Base-by-base conservation (phyloP, 2,888 invertebrate genomes). In the Nephrotoma appendiculata region DNA sequence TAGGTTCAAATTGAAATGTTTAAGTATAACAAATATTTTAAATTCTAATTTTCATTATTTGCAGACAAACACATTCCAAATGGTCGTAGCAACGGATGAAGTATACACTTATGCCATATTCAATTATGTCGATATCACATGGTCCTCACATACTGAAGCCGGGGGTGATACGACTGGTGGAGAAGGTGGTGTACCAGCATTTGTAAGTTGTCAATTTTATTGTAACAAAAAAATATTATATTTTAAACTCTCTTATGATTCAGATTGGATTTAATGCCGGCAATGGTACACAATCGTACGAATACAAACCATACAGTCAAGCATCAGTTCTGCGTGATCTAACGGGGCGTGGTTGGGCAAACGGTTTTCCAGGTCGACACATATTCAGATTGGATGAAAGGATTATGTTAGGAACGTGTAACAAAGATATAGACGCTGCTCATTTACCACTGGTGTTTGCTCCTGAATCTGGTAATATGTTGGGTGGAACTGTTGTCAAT, bases 201-300 rank as follows among this genome's bases (percentile, higher is more conserved):
- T 93, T 90, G 96, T 98, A 93, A 94, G 95, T 93, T 42, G 31
- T 9, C 7, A 71, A 31, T 31, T 9, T 71, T 9, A 71, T 31
- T 31, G 31, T 31, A 31, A 31, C 31, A 31, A 31, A 31, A 6
- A 19, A 57, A 5, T 6, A 57, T 83, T 45, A 45, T 48, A 45
- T 19, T 15, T 45, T 83, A 44, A 43, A 6, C 19, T 57, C 12
- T 71, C 43, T 1, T 15, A 5, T n/a, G 45, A 89, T 91, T 71
- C 89, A 97, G 97, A 95, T 97, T 89, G 99, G 99, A 83, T 99
- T 99, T 91, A 99, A 99, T 91, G 99, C 96, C 87, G 99, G 99
- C 86, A 98, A 98, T 90, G 98, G 98, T 19, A 98, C 98, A 0
- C 95, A 95, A 90, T 95, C 96, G 88, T 97, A 95, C 91, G 97